Evolutionary conservation across 2,888 invertebrate genomes (phyloP).

Genomic region (Pterostichus madidus): DNA sequence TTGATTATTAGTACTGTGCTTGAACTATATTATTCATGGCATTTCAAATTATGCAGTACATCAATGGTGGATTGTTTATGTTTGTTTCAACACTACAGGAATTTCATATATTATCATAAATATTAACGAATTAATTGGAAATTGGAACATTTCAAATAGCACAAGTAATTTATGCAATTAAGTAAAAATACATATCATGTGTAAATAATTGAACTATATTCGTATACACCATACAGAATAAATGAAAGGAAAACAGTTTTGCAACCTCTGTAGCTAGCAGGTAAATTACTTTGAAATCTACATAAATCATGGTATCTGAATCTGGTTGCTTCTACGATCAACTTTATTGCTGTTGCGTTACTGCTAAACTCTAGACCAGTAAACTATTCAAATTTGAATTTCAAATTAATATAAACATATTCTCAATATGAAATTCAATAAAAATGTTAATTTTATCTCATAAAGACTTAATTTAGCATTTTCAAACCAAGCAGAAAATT

Average conservation of each 20-base stretch:
- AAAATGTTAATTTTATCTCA: constrained; percentile 48
- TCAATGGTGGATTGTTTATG: background rate
- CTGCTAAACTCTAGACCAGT: constrained; percentile 5
- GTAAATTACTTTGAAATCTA: constrained; percentile 12
- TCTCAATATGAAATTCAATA: constrained; percentile 49
- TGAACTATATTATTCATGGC: constrained; percentile 1
- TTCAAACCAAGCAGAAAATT: constrained; percentile 29
- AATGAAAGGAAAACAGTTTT: constrained; percentile 13
- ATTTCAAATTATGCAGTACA: background rate
- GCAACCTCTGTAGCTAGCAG: constrained; percentile 18
- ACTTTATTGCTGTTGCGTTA: constrained; percentile 23
- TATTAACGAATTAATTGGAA: too few relatives aligned
- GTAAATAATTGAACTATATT: too few relatives aligned
- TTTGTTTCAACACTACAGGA: background rate
- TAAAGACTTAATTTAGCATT: constrained; percentile 54
- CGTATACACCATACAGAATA: too few relatives aligned
- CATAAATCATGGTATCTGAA: constrained; percentile 39
- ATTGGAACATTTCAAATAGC: too few relatives aligned
- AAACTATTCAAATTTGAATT: constrained; percentile 51
- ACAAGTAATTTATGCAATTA: too few relatives aligned
- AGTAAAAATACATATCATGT: too few relatives aligned
- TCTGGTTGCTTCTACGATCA: constrained; percentile 35
- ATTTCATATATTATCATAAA: too few relatives aligned
- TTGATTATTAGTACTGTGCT: constrained; percentile 45
- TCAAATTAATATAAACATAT: constrained; percentile 49